Conservation (phyloP, 2,797 vertebrate species). For the Pagetopsis macropterus region DNA sequence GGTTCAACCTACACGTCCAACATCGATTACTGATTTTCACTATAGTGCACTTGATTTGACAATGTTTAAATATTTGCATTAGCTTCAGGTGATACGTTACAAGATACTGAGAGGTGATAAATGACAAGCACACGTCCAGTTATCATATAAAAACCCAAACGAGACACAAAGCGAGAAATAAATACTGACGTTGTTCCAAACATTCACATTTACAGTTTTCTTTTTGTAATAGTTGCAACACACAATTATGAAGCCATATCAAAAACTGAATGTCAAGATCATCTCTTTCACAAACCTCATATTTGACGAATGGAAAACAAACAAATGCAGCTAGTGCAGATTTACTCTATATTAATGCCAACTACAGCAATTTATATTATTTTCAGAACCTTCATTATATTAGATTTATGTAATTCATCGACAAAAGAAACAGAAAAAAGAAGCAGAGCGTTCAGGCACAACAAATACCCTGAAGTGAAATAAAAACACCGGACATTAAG, state of each 20-base stretch:
- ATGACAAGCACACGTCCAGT: conserved; percentile 47
- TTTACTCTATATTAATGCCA: conserved; percentile 30
- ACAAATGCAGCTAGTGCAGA: conserved; percentile 43
- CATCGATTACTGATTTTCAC: conserved; percentile 55
- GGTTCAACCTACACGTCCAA: conserved; percentile 50
- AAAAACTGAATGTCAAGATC: conserved; percentile 31
- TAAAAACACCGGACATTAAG: conserved; percentile 27
- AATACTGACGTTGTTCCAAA: conserved; percentile 76
- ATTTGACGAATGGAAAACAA: conserved; percentile 45
- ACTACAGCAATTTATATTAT: conserved; percentile 57
- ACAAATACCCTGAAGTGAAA: conserved; percentile 53
- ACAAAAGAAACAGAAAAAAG: conserved; percentile 43
- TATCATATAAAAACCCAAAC: conserved; percentile 56
- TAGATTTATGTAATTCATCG: conserved; percentile 49
- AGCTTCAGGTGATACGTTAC: conserved; percentile 46
- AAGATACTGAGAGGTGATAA: conserved; percentile 44
- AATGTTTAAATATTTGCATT: conserved; percentile 55
- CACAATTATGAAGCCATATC: conserved; percentile 35
- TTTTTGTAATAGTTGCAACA: conserved; percentile 55
- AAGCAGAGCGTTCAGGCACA: conserved; percentile 29
- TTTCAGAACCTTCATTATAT: conserved; percentile 66
- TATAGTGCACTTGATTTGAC: conserved; percentile 56
- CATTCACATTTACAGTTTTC: conserved; percentile 74
- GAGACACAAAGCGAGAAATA: conserved; percentile 63
- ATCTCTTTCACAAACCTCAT: conserved; percentile 20